Conservation (phyloP, 2,888 invertebrate species). For the Erebia palarica region DNA sequence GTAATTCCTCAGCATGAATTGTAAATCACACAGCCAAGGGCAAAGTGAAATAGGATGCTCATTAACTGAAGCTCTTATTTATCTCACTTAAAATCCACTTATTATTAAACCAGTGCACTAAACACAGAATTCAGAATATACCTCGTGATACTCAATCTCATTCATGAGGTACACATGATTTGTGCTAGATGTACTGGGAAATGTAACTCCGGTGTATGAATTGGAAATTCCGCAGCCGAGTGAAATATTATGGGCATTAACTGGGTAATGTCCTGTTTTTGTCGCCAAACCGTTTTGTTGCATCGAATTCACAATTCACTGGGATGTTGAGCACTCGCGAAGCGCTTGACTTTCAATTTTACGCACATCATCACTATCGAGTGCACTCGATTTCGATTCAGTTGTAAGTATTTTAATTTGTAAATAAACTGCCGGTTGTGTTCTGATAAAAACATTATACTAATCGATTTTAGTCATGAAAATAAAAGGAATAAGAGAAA, state of each 20-base stretch:
- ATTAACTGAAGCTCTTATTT: slow-evolving; percentile 45
- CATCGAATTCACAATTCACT: slow-evolving; percentile 52
- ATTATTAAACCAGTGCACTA: not conserved
- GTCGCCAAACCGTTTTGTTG: slow-evolving; percentile 59
- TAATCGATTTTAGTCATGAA: not conserved
- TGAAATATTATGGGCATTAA: slow-evolving; percentile 77
- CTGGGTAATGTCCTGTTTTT: slow-evolving; percentile 71
- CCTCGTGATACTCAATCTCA: not conserved
- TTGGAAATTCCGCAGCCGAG: slow-evolving; percentile 63
- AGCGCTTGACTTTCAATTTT: slow-evolving; percentile 26
- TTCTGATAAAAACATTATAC: not conserved
- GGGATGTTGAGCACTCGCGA: slow-evolving; percentile 23
- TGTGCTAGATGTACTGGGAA: slow-evolving; percentile 36
- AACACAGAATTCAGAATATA: not conserved
- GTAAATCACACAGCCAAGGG: slow-evolving; percentile 57
- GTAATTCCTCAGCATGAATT: slow-evolving; percentile 42
- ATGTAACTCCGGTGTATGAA: slow-evolving; percentile 43
- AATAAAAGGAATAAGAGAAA: too few species aligned
- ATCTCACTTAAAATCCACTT: not conserved
- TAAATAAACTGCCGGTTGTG: not conserved
- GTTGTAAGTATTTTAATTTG: slow-evolving; percentile 8
- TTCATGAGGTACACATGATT: slow-evolving; percentile 22
- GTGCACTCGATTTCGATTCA: not conserved
- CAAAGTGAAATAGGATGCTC: slow-evolving; percentile 72
- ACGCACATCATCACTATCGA: slow-evolving; percentile 16